Conservation (phyloP, 2,113 vertebrate genomes). For the Saccopteryx bilineata region DNA sequence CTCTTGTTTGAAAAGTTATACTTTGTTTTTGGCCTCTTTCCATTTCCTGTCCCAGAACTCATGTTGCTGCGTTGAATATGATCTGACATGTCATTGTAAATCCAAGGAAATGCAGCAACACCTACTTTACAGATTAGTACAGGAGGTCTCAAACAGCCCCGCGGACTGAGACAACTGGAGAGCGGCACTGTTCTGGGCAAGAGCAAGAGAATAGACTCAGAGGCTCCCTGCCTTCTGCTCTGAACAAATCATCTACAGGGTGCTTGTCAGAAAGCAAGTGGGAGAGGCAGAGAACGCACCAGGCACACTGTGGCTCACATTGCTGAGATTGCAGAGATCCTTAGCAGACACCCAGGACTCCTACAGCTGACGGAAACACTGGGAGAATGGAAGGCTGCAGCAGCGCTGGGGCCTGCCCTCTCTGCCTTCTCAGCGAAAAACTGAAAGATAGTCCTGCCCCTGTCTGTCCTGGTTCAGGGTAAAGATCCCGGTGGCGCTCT, state of each 20-base stretch:
- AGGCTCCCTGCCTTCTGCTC: not conserved
- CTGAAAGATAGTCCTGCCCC: not conserved
- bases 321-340: not conserved
- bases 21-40: conserved; percentile 47
- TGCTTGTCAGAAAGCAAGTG: conserved; percentile 33
- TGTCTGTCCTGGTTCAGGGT: not conserved
- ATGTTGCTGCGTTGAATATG: not conserved
- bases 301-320: not conserved
- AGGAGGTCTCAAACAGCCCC: not conserved
- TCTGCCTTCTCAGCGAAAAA: not conserved
- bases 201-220: not conserved
- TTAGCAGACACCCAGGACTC: not conserved
- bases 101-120: conserved; percentile 2
- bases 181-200: not conserved
- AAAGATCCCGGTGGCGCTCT: conserved; percentile 1
- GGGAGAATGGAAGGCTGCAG: not conserved
- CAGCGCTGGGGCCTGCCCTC: not conserved
- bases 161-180: not conserved
- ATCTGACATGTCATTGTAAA: conserved; percentile 38
- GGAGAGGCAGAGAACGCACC: not conserved
- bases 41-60: conserved; percentile 59
- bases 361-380: not conserved
- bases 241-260: not conserved
- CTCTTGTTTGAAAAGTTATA: conserved; percentile 47
- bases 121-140: conserved; percentile 39